Conservation (phyloP, 2,888 invertebrate species). For the Aplocera efformata region DNA sequence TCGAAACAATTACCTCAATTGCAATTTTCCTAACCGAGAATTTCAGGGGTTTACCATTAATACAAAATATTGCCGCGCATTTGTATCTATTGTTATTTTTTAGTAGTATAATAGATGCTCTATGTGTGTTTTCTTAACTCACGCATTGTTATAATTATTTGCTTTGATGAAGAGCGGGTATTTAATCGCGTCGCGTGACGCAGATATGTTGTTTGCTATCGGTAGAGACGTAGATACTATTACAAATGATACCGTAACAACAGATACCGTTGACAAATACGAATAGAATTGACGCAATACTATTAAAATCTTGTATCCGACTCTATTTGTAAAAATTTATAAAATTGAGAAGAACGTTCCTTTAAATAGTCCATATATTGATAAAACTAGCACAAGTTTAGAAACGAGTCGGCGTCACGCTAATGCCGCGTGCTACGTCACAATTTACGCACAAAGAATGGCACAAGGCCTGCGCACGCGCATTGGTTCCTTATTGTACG, state of each 20-base stretch:
- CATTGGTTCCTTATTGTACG: slow-evolving; percentile 50
- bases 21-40: slow-evolving; percentile 10
- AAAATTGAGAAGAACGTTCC: slow-evolving; percentile 2
- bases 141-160: slow-evolving; percentile 41
- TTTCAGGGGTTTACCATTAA: slow-evolving; percentile 2
- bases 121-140: slow-evolving; percentile 10
- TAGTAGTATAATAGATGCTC: not conserved
- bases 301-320: too few relatives aligned
- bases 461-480: slow-evolving; percentile 49
- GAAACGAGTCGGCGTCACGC: slow-evolving; percentile 46
- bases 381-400: slow-evolving; percentile 20
- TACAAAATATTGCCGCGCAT: too few relatives aligned
- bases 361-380: slow-evolving; percentile 15
- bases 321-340: not conserved
- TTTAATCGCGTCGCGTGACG: slow-evolving; percentile 37
- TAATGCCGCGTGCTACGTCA: slow-evolving; percentile 63
- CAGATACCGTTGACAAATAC: too few relatives aligned
- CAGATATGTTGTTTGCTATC: slow-evolving; percentile 34
- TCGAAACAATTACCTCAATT: slow-evolving; percentile 10
- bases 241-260: slow-evolving; percentile 12
- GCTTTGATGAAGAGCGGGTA: slow-evolving; percentile 39
- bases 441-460: slow-evolving; percentile 49
- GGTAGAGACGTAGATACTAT: slow-evolving; percentile 25
- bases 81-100: too few relatives aligned
- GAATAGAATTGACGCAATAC: too few relatives aligned